A percentile compares a stretch with the other conserved stretches of the same genome.
These are phyloP conservation scores for Macropis europaea DNA, from an alignment of 2,888 invertebrate genomes.

Conservation along the genomic window DNA sequence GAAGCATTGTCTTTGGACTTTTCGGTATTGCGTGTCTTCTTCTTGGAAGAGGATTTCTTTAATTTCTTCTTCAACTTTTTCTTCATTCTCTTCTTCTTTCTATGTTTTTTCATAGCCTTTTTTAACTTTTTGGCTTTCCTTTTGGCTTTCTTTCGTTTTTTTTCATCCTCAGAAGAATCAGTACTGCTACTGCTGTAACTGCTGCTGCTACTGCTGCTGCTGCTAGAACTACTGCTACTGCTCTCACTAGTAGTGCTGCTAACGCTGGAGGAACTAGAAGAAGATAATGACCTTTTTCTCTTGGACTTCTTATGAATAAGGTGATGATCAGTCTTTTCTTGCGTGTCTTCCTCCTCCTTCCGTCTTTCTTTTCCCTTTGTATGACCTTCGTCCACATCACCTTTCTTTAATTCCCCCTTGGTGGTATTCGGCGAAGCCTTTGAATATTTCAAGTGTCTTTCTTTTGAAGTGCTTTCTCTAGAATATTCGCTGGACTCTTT, in stretches of 20 bases:
- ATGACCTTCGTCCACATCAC: slow-evolving; percentile 6
- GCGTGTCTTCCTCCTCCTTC: slow-evolving; percentile 28
- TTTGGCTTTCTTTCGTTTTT: slow-evolving; percentile 81
- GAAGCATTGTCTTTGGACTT: slow-evolving; percentile 62
- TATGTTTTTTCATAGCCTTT: slow-evolving; percentile 82
- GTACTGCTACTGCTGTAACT: slow-evolving; percentile 72
- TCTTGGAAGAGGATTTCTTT: slow-evolving; percentile 56
- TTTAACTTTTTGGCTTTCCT: slow-evolving; percentile 81
- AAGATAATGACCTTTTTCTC: slow-evolving; percentile 63
- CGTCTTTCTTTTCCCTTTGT: slow-evolving; percentile 43
- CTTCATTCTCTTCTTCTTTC: slow-evolving; percentile 81
- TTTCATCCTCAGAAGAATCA: slow-evolving; percentile 80
- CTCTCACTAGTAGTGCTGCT: slow-evolving; percentile 78
- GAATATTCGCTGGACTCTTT: slow-evolving; percentile 42
- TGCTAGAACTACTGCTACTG: slow-evolving; percentile 63
- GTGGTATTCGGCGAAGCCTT: slow-evolving; percentile 12
- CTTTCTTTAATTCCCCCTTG: slow-evolving; percentile 28
- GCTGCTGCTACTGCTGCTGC: slow-evolving; percentile 79
- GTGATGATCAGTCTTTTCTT: slow-evolving; percentile 47
- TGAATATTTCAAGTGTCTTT: slow-evolving; percentile 31
- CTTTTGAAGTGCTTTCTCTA: slow-evolving; percentile 51
- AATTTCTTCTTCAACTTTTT: slow-evolving; percentile 75
- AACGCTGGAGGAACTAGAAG: slow-evolving; percentile 67
- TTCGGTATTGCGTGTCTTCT: slow-evolving; percentile 44
- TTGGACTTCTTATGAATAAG: slow-evolving; percentile 53